Conservation (phyloP, 2,797 vertebrate species). For the Lophotriccus pileatus region DNA sequence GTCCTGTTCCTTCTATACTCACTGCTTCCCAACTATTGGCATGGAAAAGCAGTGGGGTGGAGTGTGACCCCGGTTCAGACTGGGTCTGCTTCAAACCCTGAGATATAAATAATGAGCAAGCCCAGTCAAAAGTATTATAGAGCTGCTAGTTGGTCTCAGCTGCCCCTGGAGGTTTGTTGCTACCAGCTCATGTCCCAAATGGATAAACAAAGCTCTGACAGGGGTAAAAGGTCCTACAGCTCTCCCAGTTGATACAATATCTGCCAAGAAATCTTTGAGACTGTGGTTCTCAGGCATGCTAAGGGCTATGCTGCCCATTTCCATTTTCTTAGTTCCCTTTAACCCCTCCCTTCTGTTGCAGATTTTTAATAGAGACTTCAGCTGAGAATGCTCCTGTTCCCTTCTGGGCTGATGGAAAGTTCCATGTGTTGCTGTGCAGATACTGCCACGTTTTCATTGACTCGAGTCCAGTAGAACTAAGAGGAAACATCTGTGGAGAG, state of each 20-base stretch:
- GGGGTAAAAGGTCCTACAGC: conserved; percentile 2
- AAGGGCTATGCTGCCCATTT: not conserved
- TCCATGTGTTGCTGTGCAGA: conserved; percentile 64
- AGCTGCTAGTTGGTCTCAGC: not conserved
- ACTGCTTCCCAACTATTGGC: not conserved
- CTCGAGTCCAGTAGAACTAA: conserved; percentile 66
- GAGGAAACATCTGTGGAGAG: conserved; percentile 76
- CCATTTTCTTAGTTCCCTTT: conserved; percentile 22
- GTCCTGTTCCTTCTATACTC: not conserved
- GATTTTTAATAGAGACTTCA: conserved; percentile 12
- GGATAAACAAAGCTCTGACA: conserved; percentile 13
- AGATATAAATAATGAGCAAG: not conserved
- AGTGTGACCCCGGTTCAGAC: not conserved
- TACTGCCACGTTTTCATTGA: conserved; percentile 80
- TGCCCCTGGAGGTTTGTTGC: conserved; percentile 8
- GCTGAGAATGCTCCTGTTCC: conserved; percentile 4
- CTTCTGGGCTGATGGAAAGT: conserved; percentile 59
- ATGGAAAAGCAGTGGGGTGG: not conserved
- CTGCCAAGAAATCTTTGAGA: conserved; percentile 22
- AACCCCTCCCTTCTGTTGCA: conserved; percentile 35
- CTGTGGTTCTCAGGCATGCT: conserved; percentile 21
- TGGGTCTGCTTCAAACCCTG: not conserved
- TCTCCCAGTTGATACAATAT: not conserved
- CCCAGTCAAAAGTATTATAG: not conserved
- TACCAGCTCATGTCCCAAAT: not conserved